Conservation (phyloP, 1,140 invertebrate genomes). For the Drosophila mojavensis region DNA sequence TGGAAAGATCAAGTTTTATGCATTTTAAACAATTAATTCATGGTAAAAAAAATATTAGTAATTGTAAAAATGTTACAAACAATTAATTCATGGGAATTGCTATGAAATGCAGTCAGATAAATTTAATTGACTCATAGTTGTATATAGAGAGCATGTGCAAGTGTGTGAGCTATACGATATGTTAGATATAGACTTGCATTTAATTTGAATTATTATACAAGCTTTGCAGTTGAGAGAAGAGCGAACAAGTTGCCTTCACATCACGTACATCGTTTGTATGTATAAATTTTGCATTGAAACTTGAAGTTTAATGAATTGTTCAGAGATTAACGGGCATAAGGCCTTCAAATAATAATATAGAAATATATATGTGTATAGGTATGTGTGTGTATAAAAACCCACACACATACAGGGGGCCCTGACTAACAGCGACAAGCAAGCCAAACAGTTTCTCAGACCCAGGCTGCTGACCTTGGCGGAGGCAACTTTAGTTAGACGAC, state of each 20-base stretch:
- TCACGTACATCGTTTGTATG: conserved; percentile 33
- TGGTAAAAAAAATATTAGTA: not conserved
- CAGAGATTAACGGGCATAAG: conserved; percentile 14
- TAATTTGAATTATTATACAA: conserved; percentile 32
- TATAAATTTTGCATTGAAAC: conserved; percentile 59
- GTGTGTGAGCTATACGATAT: not conserved
- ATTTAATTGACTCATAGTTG: conserved; percentile 4
- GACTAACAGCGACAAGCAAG: conserved; percentile 8
- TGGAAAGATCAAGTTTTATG: not conserved
- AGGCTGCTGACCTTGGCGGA: conserved; percentile 51
- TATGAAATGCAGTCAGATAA: not conserved
- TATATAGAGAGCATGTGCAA: not conserved
- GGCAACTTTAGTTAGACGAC: conserved; percentile 47
- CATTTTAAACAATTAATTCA: not conserved
- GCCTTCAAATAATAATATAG: conserved; percentile 5
- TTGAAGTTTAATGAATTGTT: conserved; percentile 45
- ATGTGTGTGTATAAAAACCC: not conserved
- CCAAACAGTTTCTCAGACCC: conserved; percentile 45
- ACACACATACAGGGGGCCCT: conserved; percentile 4
- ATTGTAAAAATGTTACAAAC: too few species aligned
- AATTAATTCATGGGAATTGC: not conserved
- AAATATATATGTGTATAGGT: too few species aligned
- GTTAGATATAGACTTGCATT: conserved; percentile 10
- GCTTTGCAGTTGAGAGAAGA: conserved; percentile 31
- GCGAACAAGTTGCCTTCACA: conserved; percentile 41